Conservation (phyloP, 2,113 vertebrate genomes). For the Cynopterus brachyotis region DNA sequence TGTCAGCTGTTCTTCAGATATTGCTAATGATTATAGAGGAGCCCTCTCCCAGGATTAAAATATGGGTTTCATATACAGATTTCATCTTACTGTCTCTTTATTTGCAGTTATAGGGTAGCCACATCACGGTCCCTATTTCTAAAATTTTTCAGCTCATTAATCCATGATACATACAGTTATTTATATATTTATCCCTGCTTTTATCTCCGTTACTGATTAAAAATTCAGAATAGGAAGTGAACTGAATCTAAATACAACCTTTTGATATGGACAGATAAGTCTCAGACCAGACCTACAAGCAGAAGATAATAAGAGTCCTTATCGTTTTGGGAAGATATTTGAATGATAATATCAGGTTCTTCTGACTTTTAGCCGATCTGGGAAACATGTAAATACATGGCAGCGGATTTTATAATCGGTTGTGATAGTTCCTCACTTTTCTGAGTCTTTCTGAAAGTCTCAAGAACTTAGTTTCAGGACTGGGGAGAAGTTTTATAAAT, state of each 20-base stretch:
- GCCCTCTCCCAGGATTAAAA: not conserved
- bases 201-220: not conserved
- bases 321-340: not conserved
- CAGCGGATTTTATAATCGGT: not conserved
- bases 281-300: not conserved
- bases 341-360: not conserved
- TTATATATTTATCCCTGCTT: not conserved
- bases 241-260: not conserved
- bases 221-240: not conserved
- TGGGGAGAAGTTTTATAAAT: not conserved
- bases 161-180: not conserved
- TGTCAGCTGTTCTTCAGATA: slow-evolving; percentile 29
- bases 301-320: not conserved
- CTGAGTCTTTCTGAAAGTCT: not conserved
- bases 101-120: not conserved
- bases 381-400: not conserved
- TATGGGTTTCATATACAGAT: not conserved
- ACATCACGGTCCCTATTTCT: not conserved
- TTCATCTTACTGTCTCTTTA: not conserved
- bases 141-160: not conserved
- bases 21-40: slow-evolving; percentile 2
- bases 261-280: not conserved
- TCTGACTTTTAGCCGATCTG: not conserved
- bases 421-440: not conserved
- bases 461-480: not conserved